A percentile compares a stretch with the other conserved stretches of the same genome.
phyloP scores from a whole-genome alignment of 1,140 invertebrate species.

The Drosophila trapezifrons region DNA sequence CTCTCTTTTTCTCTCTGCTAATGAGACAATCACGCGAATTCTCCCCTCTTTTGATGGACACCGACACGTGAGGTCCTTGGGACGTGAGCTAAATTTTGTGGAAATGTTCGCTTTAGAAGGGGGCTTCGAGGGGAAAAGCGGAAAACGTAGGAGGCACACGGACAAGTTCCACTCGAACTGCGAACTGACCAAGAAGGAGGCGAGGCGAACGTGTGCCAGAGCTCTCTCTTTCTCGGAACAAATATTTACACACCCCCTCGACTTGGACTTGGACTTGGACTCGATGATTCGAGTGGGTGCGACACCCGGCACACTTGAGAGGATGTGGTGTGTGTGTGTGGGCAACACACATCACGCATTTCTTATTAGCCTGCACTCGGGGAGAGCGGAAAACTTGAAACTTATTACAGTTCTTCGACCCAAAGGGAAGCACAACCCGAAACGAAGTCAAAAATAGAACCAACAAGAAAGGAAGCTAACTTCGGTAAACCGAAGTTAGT shows the following conservation, averaged over 20 bases:
- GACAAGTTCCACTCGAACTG: slow-evolving; percentile 20
- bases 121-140: background rate
- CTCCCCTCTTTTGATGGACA: slow-evolving; percentile 1
- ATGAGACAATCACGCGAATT: slow-evolving; percentile 34
- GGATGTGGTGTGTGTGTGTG: slow-evolving; percentile 2
- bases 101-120: slow-evolving; percentile 9
- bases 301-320: slow-evolving; percentile 18
- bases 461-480: too few species aligned
- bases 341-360: slow-evolving; percentile 73
- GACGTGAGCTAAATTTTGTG: slow-evolving; percentile 28
- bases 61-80: slow-evolving; percentile 5
- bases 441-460: too few species aligned
- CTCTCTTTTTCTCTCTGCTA: background rate
- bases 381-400: slow-evolving; percentile 47
- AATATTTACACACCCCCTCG: slow-evolving; percentile 63
- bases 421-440: slow-evolving; percentile 11
- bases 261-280: background rate
- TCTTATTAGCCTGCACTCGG: slow-evolving; percentile 67
- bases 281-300: slow-evolving; percentile 21
- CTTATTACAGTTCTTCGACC: slow-evolving; percentile 49
- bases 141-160: background rate
- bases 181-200: slow-evolving; percentile 24
- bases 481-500: too few species aligned
- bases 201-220: slow-evolving; percentile 31
- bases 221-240: slow-evolving; percentile 51